Evolutionary conservation across 2,113 vertebrate genomes (phyloP).

Genomic region (Rhagologus leucostigma): DNA sequence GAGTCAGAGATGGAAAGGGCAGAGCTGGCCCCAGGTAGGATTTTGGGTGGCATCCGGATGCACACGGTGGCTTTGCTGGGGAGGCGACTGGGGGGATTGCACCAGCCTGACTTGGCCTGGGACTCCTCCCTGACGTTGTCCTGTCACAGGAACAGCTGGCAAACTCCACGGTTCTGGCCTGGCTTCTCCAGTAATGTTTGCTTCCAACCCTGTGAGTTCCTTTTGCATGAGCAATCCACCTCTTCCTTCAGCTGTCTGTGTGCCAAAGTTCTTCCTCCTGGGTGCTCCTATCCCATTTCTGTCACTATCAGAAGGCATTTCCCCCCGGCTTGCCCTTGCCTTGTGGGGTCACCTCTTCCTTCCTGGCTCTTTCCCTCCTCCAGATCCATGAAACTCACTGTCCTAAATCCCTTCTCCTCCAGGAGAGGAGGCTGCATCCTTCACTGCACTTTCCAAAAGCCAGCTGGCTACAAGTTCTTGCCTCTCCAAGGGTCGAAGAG

Average conservation of each 20-base stretch:
- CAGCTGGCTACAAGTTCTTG: neutral
- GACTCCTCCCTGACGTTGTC: fast-evolving
- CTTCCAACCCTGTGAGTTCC: neutral
- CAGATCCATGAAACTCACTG: neutral
- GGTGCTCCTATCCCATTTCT: neutral
- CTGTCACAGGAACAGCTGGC: neutral
- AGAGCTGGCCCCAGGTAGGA: neutral
- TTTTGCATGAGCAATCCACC: neutral
- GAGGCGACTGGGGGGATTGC: too few species aligned
- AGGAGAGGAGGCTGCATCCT: neutral
- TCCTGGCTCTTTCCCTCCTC: neutral
- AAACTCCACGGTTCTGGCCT: neutral
- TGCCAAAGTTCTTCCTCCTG: neutral
- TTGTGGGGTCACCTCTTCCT: neutral
- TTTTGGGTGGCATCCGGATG: neutral
- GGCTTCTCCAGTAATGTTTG: fast-evolving
- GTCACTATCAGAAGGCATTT: neutral
- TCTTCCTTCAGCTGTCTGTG: neutral
- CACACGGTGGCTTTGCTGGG: neutral
- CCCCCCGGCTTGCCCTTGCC: neutral
- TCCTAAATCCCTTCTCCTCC: neutral
- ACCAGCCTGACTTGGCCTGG: neutral
- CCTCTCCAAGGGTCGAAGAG: neutral
- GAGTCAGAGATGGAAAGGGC: neutral
- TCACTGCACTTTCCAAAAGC: neutral